Conservation (phyloP, 2,113 vertebrate species). For the Sander vitreus region DNA sequence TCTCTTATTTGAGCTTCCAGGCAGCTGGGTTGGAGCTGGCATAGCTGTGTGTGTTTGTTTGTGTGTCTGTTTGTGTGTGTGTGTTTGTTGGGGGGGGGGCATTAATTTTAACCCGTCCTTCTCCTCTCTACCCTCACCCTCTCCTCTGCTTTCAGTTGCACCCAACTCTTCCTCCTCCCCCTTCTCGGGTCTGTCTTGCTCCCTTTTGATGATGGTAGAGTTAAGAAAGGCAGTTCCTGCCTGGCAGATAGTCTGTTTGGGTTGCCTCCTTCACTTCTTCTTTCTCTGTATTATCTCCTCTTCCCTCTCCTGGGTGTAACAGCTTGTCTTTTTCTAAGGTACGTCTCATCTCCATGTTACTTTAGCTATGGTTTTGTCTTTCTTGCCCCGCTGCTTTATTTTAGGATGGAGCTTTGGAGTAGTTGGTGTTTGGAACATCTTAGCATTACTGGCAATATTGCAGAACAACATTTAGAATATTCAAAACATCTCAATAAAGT, state of each 20-base stretch:
- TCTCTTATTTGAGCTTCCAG: constrained; percentile 48
- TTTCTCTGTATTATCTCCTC: constrained; percentile 24
- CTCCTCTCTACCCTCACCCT: constrained; percentile 40
- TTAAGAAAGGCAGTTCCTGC: constrained; percentile 77
- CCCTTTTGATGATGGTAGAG: constrained; percentile 66
- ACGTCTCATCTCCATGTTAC: constrained; percentile 27
- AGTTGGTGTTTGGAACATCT: constrained; percentile 3
- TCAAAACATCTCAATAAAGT: not conserved
- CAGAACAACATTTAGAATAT: not conserved
- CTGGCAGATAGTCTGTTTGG: constrained; percentile 62
- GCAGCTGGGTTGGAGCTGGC: constrained; percentile 30
- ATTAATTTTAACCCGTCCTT: constrained; percentile 59
- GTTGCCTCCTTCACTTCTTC: constrained; percentile 37
- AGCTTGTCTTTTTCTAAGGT: constrained; percentile 58
- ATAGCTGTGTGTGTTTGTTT: constrained; percentile 16
- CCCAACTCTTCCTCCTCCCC: not conserved
- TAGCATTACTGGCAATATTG: not conserved
- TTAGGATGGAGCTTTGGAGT: constrained; percentile 15
- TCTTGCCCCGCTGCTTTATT: constrained; percentile 34
- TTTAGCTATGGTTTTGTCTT: constrained; percentile 22
- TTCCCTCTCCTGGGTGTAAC: constrained; percentile 22
- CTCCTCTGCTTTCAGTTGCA: constrained; percentile 17
- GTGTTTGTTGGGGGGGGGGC: not conserved
- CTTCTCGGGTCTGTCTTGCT: constrained; percentile 9
- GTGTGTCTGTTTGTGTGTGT: too few relatives aligned